A percentile compares a stretch with the other conserved stretches of the same genome.
These are phyloP conservation scores for Lasius fuliginosus DNA, from an alignment of 2,888 invertebrate species.

Conservation along the genomic window DNA sequence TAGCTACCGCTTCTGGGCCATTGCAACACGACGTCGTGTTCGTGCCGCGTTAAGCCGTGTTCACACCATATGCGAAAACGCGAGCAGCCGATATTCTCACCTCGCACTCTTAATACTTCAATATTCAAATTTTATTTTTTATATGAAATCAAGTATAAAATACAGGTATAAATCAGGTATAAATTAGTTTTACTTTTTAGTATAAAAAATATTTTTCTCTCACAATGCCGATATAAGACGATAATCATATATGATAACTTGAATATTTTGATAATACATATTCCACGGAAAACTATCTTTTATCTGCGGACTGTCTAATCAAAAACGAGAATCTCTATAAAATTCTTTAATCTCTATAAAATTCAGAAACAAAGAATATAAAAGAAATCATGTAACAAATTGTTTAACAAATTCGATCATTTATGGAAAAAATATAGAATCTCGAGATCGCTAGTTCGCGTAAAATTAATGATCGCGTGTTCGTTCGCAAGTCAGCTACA, in stretches of 20 bases:
- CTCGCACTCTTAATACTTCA: neutral
- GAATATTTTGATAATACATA: neutral
- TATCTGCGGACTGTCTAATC: neutral
- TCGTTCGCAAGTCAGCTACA: constrained; percentile 53
- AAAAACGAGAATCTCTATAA: neutral
- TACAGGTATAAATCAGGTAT: too few relatives aligned
- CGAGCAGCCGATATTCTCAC: neutral
- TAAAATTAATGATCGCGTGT: constrained; percentile 48
- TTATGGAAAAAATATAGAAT: neutral
- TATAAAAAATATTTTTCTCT: too few relatives aligned
- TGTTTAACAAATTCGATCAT: neutral
- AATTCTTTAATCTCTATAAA: neutral
- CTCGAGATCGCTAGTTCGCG: neutral
- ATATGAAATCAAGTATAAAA: too few relatives aligned
- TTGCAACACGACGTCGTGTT: constrained; percentile 82
- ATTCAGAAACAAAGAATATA: neutral
- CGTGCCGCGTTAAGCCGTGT: constrained; percentile 70
- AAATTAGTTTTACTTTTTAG: neutral
- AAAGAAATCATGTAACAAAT: neutral
- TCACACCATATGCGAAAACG: constrained; percentile 62
- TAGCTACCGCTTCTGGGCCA: constrained; percentile 86
- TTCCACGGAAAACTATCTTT: neutral
- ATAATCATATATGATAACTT: neutral
- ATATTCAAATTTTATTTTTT: neutral
- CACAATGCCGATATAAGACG: neutral